Conservation (phyloP, 2,797 vertebrate species). For the Moxostoma hubbsi region DNA sequence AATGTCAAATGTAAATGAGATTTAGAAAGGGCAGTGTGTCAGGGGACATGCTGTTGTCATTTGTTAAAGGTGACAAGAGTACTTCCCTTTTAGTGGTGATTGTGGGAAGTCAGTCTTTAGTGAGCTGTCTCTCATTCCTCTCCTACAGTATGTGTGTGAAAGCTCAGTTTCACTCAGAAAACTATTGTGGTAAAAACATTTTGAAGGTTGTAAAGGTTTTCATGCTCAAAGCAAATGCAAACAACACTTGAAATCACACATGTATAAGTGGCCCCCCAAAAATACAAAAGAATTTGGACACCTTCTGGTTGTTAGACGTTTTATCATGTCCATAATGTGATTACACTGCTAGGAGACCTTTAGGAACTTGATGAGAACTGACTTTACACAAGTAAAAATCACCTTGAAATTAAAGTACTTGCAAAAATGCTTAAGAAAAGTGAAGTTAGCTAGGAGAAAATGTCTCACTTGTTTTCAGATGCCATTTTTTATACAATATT, state of each 20-base stretch:
- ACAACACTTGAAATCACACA: background rate
- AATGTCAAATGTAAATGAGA: background rate
- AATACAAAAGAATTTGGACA: too few relatives aligned
- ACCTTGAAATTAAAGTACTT: too few relatives aligned
- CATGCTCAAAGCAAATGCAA: background rate
- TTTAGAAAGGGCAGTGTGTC: background rate
- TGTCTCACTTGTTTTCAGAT: too few relatives aligned
- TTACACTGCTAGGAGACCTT: too few relatives aligned
- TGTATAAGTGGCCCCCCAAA: too few relatives aligned
- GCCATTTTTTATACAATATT: too few relatives aligned
- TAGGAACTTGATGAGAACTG: too few relatives aligned
- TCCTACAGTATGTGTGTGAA: conserved; percentile 5
- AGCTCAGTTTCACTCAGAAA: conserved; percentile 34
- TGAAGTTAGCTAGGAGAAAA: too few relatives aligned
- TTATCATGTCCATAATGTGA: too few relatives aligned
- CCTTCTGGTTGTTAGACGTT: too few relatives aligned
- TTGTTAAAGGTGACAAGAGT: background rate
- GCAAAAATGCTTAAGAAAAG: too few relatives aligned
- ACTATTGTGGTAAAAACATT: background rate
- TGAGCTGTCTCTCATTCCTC: conserved; percentile 1
- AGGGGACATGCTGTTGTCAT: conserved; percentile 5
- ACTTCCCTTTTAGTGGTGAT: conserved; percentile 28
- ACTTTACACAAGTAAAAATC: too few relatives aligned
- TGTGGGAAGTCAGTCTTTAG: conserved; percentile 1
- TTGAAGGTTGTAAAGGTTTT: background rate